A percentile compares a stretch with the other conserved stretches of the same genome.
phyloP scores from a whole-genome alignment of 2,888 invertebrate species.

The Eupithecia inturbata region DNA sequence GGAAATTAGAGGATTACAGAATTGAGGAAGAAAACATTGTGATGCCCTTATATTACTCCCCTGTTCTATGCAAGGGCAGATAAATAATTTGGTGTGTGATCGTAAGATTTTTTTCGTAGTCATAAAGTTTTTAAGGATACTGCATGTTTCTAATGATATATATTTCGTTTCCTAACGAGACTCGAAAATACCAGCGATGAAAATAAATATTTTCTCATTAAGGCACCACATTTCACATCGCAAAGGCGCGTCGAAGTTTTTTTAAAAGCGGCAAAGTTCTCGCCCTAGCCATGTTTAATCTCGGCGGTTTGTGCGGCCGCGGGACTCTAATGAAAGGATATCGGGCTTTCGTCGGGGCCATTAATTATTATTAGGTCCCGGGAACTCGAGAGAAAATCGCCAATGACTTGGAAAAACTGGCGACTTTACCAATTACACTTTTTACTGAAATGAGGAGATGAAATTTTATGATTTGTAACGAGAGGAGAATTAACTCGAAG shows the following conservation, averaged over 20 bases:
- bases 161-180: neutral
- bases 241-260: constrained; percentile 64
- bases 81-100: neutral
- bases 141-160: neutral
- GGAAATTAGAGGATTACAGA: constrained; percentile 3
- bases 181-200: constrained; percentile 38
- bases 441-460: constrained; percentile 60
- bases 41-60: neutral
- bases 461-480: constrained; percentile 55
- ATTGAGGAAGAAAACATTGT: neutral
- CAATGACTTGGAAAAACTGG: constrained; percentile 79
- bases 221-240: constrained; percentile 61
- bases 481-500: constrained; percentile 31
- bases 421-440: constrained; percentile 72
- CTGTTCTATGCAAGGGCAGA: neutral
- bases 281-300: constrained; percentile 79
- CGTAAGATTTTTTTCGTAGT: neutral
- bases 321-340: constrained; percentile 82
- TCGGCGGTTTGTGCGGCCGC: constrained; percentile 66
- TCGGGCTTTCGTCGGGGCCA: constrained; percentile 79
- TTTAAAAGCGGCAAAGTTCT: constrained; percentile 66
- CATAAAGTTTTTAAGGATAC: neutral
- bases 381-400: constrained; percentile 69
- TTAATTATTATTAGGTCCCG: constrained; percentile 82
- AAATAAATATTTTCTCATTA: constrained; percentile 59